Evolutionary conservation across 2,113 vertebrate genomes (phyloP).

Genomic region (Mus pahari): DNA sequence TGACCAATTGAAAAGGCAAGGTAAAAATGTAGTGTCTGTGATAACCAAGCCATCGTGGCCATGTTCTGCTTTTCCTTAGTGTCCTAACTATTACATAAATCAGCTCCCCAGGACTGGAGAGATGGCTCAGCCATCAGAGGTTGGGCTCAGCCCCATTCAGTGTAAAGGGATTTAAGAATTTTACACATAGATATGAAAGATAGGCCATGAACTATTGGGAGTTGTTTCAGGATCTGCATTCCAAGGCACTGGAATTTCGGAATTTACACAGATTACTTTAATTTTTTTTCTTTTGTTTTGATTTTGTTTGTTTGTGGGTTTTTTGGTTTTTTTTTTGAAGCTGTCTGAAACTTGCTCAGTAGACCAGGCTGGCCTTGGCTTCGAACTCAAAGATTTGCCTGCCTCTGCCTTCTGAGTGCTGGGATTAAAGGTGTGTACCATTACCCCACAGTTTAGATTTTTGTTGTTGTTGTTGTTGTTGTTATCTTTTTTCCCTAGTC

Average conservation of each 20-base stretch:
- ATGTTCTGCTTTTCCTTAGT: constrained; percentile 14
- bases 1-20: not conserved
- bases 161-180: not conserved
- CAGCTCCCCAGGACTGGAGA: not conserved
- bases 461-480: too few relatives aligned
- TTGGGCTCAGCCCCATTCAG: not conserved
- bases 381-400: not conserved
- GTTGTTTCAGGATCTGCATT: not conserved
- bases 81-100: not conserved
- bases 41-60: not conserved
- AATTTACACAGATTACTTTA: not conserved
- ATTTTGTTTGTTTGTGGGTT: too few relatives aligned
- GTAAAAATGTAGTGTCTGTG: not conserved
- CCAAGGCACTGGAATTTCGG: not conserved
- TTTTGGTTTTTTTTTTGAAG: not conserved
- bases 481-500: not conserved
- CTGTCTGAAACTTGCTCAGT: not conserved
- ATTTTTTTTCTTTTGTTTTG: not conserved
- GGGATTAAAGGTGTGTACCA: not conserved
- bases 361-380: not conserved
- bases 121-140: not conserved
- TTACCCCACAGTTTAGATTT: not conserved
- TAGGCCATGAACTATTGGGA: not conserved
- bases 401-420: not conserved
- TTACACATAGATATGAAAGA: not conserved